Conservation (phyloP, 2,113 vertebrate genomes). For the Laterallus jamaicensis region DNA sequence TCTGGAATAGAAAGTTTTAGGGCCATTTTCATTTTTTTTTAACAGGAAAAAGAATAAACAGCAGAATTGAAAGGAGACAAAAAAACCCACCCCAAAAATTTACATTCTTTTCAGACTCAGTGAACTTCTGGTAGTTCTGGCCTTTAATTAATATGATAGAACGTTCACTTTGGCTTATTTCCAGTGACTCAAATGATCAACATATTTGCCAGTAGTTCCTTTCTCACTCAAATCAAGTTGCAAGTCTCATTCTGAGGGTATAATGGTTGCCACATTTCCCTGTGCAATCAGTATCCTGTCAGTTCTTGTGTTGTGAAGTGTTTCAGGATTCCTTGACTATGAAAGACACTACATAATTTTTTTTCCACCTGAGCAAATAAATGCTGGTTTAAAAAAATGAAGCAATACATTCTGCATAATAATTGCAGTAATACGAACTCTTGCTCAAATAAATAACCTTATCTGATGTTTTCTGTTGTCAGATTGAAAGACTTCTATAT, state of each 20-base stretch:
- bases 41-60: neutral
- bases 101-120: neutral
- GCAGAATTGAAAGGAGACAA: neutral
- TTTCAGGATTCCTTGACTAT: constrained; percentile 16
- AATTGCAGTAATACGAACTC: neutral
- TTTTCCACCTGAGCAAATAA: constrained; percentile 40
- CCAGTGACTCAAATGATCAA: neutral
- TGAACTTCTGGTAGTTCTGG: neutral
- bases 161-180: constrained; percentile 27
- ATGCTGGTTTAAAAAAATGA: constrained; percentile 42
- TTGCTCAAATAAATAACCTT: constrained; percentile 37
- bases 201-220: neutral
- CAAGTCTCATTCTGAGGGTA: neutral
- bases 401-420: constrained; percentile 29
- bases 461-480: constrained; percentile 30
- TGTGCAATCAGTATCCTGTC: constrained; percentile 2
- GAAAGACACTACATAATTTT: neutral
- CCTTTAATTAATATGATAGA: neutral
- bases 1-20: neutral
- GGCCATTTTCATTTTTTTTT: neutral
- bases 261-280: constrained; percentile 52
- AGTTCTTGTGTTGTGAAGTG: neutral
- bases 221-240: constrained; percentile 31
- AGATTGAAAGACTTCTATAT: neutral
- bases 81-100: neutral